phyloP scores from a whole-genome alignment of 2,113 vertebrate genomes.

The Drymodes brunneopygia region DNA sequence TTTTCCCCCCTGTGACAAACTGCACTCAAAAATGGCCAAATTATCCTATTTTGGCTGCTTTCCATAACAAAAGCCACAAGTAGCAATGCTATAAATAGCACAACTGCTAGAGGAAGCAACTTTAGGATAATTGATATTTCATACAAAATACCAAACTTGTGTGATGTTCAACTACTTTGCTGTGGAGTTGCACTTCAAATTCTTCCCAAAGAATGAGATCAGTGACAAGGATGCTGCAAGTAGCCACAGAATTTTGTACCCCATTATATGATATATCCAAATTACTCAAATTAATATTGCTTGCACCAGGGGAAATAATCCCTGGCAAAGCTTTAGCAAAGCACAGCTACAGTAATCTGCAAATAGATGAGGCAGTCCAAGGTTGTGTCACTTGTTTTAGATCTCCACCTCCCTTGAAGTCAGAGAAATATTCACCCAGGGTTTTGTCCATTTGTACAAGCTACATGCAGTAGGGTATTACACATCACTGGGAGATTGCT shows the following conservation, averaged over 20 bases:
- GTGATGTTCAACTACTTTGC: neutral
- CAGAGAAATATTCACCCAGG: neutral
- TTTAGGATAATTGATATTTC: neutral
- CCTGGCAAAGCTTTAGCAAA: neutral
- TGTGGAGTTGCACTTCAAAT: slow-evolving; percentile 3
- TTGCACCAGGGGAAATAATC: neutral
- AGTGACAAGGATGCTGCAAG: neutral
- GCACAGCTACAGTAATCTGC: neutral
- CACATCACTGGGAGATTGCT: neutral
- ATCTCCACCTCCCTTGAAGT: neutral
- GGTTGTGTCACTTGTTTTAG: neutral
- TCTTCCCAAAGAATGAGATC: neutral
- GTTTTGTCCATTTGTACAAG: neutral
- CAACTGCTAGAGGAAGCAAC: neutral
- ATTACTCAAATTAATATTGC: neutral
- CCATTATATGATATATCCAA: neutral
- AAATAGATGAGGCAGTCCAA: neutral
- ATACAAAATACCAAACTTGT: neutral
- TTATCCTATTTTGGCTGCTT: neutral
- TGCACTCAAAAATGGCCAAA: neutral
- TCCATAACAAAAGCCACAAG: neutral
- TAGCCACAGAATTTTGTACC: neutral
- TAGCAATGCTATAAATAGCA: neutral
- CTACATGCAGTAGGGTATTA: neutral
- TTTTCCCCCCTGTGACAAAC: neutral